Base-by-base conservation (phyloP, 2,113 vertebrate genomes). In the Caranx ignobilis region DNA sequence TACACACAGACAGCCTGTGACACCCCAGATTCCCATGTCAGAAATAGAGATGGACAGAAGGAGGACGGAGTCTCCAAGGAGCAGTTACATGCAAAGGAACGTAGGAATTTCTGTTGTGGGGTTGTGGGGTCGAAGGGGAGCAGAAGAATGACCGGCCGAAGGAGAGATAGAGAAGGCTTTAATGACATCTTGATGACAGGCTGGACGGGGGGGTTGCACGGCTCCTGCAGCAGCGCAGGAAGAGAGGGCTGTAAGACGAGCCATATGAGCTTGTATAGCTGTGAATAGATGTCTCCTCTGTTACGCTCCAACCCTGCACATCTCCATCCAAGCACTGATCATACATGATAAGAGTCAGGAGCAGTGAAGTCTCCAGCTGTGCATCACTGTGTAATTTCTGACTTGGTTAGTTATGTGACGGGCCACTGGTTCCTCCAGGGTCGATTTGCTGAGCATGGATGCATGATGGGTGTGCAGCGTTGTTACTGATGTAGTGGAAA, bases 161-260 rank as follows among this genome's bases (percentile, higher is more conserved):
- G 63, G 47, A 83, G 79, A 71, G 56, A 69, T 10, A 21, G 57
- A 63, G 75, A 50, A 19, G 64, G 55, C 32, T 81, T 86, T 92
- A 93, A 94, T 93, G 92, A 88, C 79, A 74, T 85, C 68, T 70
- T 91, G 93, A 88, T 93, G 94, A 94, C 92, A 94, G 89, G 84
- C 79, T 45, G 72, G 73, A 82, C 52, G 59, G 80, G 71, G 71
- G 79, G 84, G 47, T 37, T 73, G 69, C 80, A 55, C 10, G 66
- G 59, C 78, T 84, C 72, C 71, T 84, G 69, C 68, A 73, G 71
- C 50, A 81, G 62, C 2, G 0, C 56, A 85, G 81, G 82, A 72
- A 74, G 73, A 63, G 37, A 32, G 39, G 65, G 55, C 11, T 68
- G 84, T 89, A 90, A 92, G 80, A 45, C 5, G 60, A 93, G 68